Percentiles rank a stretch among this genome's conserved stretches.
Evolutionary conservation across 2,888 invertebrate genomes (phyloP).

Genomic region (Trachelus tabidus): DNA sequence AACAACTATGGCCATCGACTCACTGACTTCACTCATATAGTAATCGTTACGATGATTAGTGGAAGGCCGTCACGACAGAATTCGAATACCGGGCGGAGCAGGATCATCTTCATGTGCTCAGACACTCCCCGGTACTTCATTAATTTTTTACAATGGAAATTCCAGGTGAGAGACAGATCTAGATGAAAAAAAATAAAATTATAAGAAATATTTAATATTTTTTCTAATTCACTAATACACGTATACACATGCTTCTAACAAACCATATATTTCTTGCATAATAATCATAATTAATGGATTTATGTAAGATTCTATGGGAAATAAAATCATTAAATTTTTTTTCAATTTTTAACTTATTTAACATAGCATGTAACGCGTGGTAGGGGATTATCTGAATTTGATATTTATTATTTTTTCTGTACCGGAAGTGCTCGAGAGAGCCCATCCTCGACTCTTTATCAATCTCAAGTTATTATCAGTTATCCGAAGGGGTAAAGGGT

Average conservation of each 20-base stretch:
- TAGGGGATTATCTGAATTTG: background rate
- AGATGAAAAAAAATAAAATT: background rate
- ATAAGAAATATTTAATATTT: background rate
- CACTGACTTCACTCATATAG: conserved; percentile 9
- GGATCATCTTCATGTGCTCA: conserved; percentile 18
- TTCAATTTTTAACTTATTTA: background rate
- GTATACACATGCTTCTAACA: background rate
- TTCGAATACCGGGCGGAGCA: conserved; percentile 47
- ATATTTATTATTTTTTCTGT: background rate
- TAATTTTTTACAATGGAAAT: conserved; percentile 27
- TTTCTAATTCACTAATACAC: background rate
- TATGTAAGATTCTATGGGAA: background rate
- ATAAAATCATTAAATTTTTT: background rate
- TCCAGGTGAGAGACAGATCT: background rate
- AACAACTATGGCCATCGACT: background rate
- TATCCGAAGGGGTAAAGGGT: background rate
- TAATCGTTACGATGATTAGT: conserved; percentile 57
- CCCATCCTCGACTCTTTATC: background rate
- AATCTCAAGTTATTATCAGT: conserved; percentile 4
- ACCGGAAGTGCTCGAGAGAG: background rate
- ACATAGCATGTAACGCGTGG: background rate
- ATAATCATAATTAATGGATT: background rate
- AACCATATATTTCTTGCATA: background rate
- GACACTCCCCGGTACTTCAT: conserved; percentile 34
- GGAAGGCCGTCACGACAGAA: conserved; percentile 54